Base-by-base conservation (phyloP, 2,888 invertebrate species). In the Exocentrus adspersus region DNA sequence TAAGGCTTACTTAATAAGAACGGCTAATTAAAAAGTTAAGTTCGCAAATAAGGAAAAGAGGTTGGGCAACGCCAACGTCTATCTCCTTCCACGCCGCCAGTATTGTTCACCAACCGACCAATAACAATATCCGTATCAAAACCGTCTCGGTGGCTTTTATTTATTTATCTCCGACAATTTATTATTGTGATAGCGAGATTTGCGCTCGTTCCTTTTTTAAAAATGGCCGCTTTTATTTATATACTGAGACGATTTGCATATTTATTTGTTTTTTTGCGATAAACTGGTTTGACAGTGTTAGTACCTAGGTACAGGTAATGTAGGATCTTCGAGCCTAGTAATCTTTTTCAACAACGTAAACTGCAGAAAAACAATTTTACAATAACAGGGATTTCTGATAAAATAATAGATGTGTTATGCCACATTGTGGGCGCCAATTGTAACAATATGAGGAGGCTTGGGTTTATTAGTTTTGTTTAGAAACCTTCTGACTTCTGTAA, bases 41-140 rank as follows among this genome's bases (percentile, higher is more conserved):
- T 67, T 61, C 45, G 60, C 67, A 62, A 69, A 69, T 69, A 69
- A 63, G 67, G 69, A 62, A 69, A 73, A 72, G 74, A 74, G 77
- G 77, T 68, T 72, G 77, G 76, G 66, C 71, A 69, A 68, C 73
- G 73, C 77, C 77, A 68, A 75, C 75, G 68, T 60, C 57, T 52
- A 68, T 69, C 72, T 71, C 71, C 73, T 72, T 72, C 54, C 54
- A 71, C 64, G 63, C 63, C 48, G 58, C 54, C 67, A 61, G 68
- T 68, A 68, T 68, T 68, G 68, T 68, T 65, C 65, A 58, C 54
- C 28, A 61, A 54, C 56, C 60, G 30, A 62, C 68, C 68, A 68
- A 68, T 68, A 53, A 52, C 37, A 53, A 24, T 60, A 63, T 68
- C 63, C 42, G 61, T 63, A 65, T 63, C 65, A 54, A 30, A 19